A percentile compares a stretch with the other conserved stretches of the same genome.
These are phyloP conservation scores for Harmothoe impar DNA, from an alignment of 2,888 invertebrate species.

Conservation along the genomic window DNA sequence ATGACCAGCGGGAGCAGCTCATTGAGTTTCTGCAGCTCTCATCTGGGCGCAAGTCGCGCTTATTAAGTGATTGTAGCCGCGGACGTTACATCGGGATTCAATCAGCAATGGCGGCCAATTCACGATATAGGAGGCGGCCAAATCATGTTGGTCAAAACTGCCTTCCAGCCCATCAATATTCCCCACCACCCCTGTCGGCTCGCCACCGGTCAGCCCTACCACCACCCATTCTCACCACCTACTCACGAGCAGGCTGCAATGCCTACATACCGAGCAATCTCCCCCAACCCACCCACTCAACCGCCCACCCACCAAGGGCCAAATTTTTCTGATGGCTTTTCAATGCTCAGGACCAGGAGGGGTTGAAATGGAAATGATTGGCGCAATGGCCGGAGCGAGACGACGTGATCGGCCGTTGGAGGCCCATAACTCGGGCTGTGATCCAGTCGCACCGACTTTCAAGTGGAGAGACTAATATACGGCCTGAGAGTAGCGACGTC, in stretches of 20 bases:
- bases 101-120: conserved; percentile 46
- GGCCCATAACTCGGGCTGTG: conserved; percentile 55
- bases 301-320: conserved; percentile 17
- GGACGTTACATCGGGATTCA: conserved; percentile 57
- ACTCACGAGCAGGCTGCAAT: no score
- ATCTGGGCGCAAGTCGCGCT: conserved; percentile 44
- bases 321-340: conserved; percentile 43
- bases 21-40: conserved; percentile 56
- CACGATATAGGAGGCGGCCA: conserved; percentile 46
- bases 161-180: conserved; percentile 22
- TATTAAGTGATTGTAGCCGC: conserved; percentile 51
- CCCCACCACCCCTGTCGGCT: not conserved
- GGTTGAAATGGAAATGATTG: conserved; percentile 62
- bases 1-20: conserved; percentile 33
- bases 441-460: conserved; percentile 5
- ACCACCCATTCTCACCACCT: not conserved
- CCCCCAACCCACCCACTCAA: not conserved
- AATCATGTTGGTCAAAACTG: conserved; percentile 44
- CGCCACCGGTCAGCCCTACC: not conserved
- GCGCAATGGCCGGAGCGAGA: conserved; percentile 49
- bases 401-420: conserved; percentile 49
- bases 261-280: not conserved
- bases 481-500: conserved; percentile 6
- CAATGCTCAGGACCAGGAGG: conserved; percentile 18
- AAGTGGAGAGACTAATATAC: conserved; percentile 39